Base-by-base conservation (phyloP, 2,797 vertebrate species). In the Bryconaethiops microstoma region DNA sequence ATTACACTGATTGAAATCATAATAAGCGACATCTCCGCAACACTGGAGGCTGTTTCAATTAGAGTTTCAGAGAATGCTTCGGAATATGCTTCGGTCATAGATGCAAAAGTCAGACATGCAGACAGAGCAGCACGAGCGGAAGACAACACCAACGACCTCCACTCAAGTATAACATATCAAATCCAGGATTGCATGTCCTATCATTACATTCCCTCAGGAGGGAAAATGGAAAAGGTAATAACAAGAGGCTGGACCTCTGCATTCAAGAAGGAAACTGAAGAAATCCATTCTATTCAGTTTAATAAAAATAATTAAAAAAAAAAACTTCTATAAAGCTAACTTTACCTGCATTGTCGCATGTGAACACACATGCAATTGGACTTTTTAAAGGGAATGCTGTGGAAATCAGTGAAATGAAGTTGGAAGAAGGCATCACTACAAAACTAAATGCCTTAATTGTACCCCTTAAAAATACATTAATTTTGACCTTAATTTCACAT, bases 181-280 rank as follows among this genome's bases (percentile, higher is more conserved):
- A 21, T 57, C n/a, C 6, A 21, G 59, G 10, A 60, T 14, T 60
- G 59, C 59, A 25, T 60, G 9, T 23, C 12, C 21, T 60, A 12
- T 60, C 23, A 60, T 60, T 60, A 25, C 23, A n/a, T n/a, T 3
- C 59, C 50, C 73, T 65, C 40, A 76, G 62, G 71, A 67, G 57
- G 62, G 52, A 71, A 29, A 81, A 75, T 67, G 40, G 78, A 60
- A 39, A 74, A 29, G 69, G 75, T 64, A 80, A 82, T 79, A 54
- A 77, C 23, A 69, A 69, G 39, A 62, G 62, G 25, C 7, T 57
- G 17, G 45, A 45, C 17, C 4, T 71, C 48, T 63, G 54, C 50
- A 64, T 21, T 7, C 63, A 16, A 73, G 10, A 35, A 74, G 59
- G 60, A 65, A 65, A 64, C 19, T 29, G n/a, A 64, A 55, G n/a